Conservation (phyloP, 2,888 invertebrate genomes). For the Scaeva pyrastri region DNA sequence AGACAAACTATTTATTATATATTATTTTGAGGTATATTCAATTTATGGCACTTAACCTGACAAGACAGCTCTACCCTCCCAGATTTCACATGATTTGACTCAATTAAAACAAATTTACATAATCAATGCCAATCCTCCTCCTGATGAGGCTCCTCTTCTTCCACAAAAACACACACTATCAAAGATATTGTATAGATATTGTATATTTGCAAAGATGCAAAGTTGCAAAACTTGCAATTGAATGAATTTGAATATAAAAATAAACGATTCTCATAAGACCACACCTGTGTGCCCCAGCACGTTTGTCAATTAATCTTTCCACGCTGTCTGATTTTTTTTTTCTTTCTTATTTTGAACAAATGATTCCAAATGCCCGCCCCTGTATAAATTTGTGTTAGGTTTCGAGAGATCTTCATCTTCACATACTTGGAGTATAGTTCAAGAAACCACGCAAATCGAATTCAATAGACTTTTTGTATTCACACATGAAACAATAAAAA, state of each 20-base stretch:
- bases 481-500: background rate
- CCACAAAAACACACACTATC: background rate
- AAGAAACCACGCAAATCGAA: constrained; percentile 22
- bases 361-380: constrained; percentile 1
- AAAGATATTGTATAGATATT: background rate
- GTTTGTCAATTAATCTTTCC: constrained; percentile 59
- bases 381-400: background rate
- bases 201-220: background rate
- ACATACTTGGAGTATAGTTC: background rate
- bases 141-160: constrained; percentile 46
- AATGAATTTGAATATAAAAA: constrained; percentile 1
- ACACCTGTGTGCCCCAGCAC: constrained; percentile 62
- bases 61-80: constrained; percentile 30
- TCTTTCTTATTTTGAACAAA: constrained; percentile 13
- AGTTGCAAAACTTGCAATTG: background rate
- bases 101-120: constrained; percentile 62
- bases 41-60: constrained; percentile 34
- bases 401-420: background rate
- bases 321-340: constrained; percentile 10
- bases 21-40: background rate
- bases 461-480: background rate
- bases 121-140: constrained; percentile 45
- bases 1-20: background rate
- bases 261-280: constrained; percentile 49
- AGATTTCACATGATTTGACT: constrained; percentile 54